phyloP scores from a whole-genome alignment of 2,113 vertebrate species.

The Sinocyclocheilus anophthalmus region DNA sequence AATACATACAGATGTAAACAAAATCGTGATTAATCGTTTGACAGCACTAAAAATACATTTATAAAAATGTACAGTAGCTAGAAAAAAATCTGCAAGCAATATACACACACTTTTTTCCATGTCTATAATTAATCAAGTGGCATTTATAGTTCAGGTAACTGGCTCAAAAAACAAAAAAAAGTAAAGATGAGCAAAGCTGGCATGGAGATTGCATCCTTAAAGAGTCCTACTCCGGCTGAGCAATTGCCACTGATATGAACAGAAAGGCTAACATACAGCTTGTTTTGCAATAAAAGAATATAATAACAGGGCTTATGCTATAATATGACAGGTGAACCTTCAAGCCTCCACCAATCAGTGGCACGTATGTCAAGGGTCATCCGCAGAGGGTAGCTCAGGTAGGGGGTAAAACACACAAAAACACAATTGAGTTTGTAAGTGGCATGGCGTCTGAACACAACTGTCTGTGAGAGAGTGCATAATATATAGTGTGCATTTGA shows the following conservation, averaged over 20 bases:
- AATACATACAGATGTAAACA: too few relatives aligned
- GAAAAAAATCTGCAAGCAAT: too few relatives aligned
- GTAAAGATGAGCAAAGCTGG: background rate
- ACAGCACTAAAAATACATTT: too few relatives aligned
- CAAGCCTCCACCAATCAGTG: background rate
- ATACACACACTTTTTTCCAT: background rate
- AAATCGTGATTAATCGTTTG: too few relatives aligned
- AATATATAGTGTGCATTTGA: constrained; percentile 28
- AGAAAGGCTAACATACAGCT: background rate
- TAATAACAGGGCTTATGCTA: background rate
- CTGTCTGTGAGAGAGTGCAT: constrained; percentile 23
- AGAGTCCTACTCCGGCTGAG: background rate
- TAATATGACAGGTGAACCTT: background rate
- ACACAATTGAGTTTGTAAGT: constrained; percentile 16
- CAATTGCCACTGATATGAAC: background rate
- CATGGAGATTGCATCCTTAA: background rate
- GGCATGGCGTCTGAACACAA: background rate
- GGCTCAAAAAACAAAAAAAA: background rate
- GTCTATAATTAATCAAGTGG: background rate
- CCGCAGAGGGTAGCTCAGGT: background rate
- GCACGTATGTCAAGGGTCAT: background rate
- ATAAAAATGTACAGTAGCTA: background rate
- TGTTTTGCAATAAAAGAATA: background rate
- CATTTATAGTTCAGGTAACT: background rate
- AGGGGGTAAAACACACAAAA: background rate